Evolutionary conservation across 1,140 invertebrate species (phyloP), one percentile per base, ranked within the genome.

Genomic region (Diabrotica undecimpunctata): DNA sequence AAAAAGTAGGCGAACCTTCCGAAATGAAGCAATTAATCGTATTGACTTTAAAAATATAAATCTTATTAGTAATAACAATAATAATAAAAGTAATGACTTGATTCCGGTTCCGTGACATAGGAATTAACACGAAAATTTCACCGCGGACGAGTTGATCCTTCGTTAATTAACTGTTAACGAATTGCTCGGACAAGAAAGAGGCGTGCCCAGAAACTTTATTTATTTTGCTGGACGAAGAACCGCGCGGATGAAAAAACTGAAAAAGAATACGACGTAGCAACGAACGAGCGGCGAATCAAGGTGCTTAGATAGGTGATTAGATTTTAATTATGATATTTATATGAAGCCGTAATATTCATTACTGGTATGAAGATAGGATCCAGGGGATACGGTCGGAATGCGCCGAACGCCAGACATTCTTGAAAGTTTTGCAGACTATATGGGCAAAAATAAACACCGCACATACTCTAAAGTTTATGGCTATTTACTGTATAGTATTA

Each of bases 291-390:
- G n/a, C 8, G 41, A 46, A 46, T n/a, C n/a, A n/a, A 46, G 41
- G 41, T 46, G 41, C n/a, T 46, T 46, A n/a, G 41, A 46, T n/a
- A 46, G 41, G 41, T 46, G 41, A 46, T 46, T 46, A 46, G 41
- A 46, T 46, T 46, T 46, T 46, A 46, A 46, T 46, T 46, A 46
- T 46, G 41, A 46, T 46, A 46, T 46, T 46, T 46, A 46, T 46
- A 46, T n/a, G 41, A 10, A 46, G 41, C 41, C 41, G 41, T 46
- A 46, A 46, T 46, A n/a, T 46, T 46, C 8, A 46, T 46, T 46
- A 46, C n/a, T 10, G n/a, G 41, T 10, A 46, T 10, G 41, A 25
- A 25, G 25, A 25, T 25, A 25, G 25, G 25, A 25, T 25, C 25
- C 25, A 25, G 25, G 25, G 25, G 25, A 25, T 25, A 25, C 25